Evolutionary conservation across 1,140 invertebrate genomes (phyloP).

Genomic region (Bombus cullumanus): DNA sequence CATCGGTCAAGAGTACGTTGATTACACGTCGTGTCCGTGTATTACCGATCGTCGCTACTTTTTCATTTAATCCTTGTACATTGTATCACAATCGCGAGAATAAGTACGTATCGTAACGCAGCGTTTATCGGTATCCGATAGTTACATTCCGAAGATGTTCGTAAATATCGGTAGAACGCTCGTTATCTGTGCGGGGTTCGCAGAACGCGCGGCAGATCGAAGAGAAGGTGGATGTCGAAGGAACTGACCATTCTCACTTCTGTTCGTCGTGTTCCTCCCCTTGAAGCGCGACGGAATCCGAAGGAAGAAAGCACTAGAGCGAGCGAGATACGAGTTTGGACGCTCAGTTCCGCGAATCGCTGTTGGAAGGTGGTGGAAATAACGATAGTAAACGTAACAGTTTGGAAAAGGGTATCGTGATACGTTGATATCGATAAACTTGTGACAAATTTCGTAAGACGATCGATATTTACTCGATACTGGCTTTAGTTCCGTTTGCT

Average conservation of each 20-base stretch:
- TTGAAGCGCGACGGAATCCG: background rate
- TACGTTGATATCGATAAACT: background rate
- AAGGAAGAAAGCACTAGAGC: background rate
- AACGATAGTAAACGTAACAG: background rate
- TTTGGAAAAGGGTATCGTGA: background rate
- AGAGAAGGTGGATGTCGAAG: background rate
- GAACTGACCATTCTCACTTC: constrained; percentile 12
- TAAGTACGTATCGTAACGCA: background rate
- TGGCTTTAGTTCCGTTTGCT: background rate
- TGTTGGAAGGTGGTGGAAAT: background rate
- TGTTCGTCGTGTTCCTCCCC: background rate
- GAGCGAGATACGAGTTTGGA: background rate
- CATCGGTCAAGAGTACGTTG: background rate
- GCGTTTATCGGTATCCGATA: background rate
- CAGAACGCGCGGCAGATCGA: background rate
- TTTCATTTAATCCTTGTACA: background rate
- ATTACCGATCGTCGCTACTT: background rate
- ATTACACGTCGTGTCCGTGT: background rate
- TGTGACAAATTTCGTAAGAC: background rate
- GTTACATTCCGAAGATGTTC: background rate
- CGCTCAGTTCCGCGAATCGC: background rate
- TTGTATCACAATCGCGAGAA: background rate
- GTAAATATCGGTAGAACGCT: background rate
- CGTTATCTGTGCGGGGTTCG: background rate
- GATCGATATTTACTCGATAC: background rate